These are phyloP conservation scores for Yponomeuta sedellus DNA, from an alignment of 2,888 invertebrate species.

Conservation along the genomic window DNA sequence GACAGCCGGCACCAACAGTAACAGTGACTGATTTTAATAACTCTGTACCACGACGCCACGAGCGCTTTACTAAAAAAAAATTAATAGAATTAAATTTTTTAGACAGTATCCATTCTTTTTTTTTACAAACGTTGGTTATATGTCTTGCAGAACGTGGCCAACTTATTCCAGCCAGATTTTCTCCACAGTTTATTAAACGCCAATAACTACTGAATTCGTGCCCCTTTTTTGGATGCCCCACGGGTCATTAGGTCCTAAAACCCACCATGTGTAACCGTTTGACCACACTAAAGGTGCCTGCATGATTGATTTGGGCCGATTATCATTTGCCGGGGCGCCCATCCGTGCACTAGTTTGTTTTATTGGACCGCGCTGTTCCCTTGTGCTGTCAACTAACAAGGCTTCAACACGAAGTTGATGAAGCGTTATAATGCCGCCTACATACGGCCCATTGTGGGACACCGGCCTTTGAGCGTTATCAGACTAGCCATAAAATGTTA, in stretches of 20 bases:
- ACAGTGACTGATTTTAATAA: no score
- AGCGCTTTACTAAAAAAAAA: no score
- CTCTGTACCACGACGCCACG: no score
- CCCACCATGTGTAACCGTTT: conserved; percentile 1
- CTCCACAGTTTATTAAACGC: neutral
- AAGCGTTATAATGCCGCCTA: no score
- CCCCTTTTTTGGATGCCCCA: conserved; percentile 1
- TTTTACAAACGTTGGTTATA: no score
- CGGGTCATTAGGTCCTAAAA: conserved; percentile 17
- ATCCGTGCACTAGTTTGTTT: conserved; percentile 12
- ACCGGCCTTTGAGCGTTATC: no score
- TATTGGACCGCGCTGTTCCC: neutral
- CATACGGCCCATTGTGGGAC: no score
- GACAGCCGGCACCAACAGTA: no score
- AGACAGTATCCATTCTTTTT: no score
- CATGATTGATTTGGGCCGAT: conserved; percentile 19
- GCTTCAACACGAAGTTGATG: neutral
- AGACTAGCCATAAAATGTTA: no score
- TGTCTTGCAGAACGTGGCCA: no score
- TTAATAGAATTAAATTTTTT: no score
- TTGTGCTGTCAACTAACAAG: neutral
- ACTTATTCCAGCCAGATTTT: neutral
- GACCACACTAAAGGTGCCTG: conserved; percentile 11
- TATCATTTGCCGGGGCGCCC: conserved; percentile 16
- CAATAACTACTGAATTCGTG: neutral